These are phyloP conservation scores for Cecropterus lyciades DNA, from an alignment of 1,140 invertebrate genomes.

Conservation along the genomic window DNA sequence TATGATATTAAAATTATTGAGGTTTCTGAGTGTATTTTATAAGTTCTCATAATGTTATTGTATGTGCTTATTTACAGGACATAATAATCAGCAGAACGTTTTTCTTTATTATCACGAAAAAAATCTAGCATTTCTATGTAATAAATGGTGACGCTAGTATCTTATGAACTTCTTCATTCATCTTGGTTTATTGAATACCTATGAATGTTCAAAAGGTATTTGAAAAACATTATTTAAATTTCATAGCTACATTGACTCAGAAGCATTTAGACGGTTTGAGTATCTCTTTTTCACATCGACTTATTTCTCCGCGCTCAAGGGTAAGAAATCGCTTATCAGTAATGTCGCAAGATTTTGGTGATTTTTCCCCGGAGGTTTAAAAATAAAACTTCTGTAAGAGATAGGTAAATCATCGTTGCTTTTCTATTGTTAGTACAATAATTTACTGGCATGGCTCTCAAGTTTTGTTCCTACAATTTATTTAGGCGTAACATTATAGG, in stretches of 20 bases:
- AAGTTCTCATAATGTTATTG: too few relatives aligned
- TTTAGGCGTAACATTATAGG: background rate
- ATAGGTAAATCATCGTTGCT: slow-evolving; percentile 15
- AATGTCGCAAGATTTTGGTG: slow-evolving; percentile 24
- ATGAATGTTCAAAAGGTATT: too few relatives aligned
- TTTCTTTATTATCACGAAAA: too few relatives aligned
- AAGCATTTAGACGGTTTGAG: background rate
- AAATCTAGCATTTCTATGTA: too few relatives aligned
- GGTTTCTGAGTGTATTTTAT: too few relatives aligned
- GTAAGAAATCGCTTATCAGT: slow-evolving; percentile 23
- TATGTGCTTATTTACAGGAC: too few relatives aligned
- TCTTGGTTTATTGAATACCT: too few relatives aligned
- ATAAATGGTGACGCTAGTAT: too few relatives aligned
- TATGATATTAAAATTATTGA: too few relatives aligned
- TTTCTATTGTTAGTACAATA: slow-evolving; percentile 37
- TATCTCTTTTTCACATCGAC: slow-evolving; percentile 11
- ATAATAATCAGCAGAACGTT: too few relatives aligned
- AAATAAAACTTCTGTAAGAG: slow-evolving; percentile 31
- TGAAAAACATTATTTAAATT: background rate
- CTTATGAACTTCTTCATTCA: too few relatives aligned
- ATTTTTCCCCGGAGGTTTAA: slow-evolving; percentile 25
- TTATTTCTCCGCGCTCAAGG: slow-evolving; percentile 18
- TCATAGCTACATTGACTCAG: background rate
- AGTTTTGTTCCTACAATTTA: background rate
- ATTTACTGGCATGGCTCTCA: background rate